Conservation (phyloP, 37 sponge, comb jelly and placozoan genomes). For the Haliclona indistincta region DNA sequence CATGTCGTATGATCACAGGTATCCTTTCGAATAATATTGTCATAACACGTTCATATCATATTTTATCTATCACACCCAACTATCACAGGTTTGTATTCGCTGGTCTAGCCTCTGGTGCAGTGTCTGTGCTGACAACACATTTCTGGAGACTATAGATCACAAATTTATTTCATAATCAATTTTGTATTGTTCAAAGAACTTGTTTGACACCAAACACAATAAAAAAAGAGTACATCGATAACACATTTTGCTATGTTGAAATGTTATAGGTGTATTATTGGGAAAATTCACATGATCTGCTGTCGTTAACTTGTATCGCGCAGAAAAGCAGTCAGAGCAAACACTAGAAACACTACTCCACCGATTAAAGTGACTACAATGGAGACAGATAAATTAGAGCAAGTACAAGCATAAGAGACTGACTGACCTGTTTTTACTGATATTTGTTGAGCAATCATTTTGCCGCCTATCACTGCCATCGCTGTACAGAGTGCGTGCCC, state of each 20-base stretch:
- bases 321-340: slow-evolving; percentile 83
- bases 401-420: neutral
- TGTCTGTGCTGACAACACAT: slow-evolving; percentile 57
- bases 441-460: slow-evolving; percentile 93
- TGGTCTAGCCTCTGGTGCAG: slow-evolving; percentile 63
- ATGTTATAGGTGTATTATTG: too few relatives aligned
- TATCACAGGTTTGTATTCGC: slow-evolving; percentile 57
- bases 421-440: slow-evolving; percentile 87
- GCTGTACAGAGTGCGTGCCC: slow-evolving; percentile 96
- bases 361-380: slow-evolving; percentile 94
- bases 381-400: neutral
- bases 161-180: neutral
- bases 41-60: too few relatives aligned
- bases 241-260: too few relatives aligned
- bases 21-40: too few relatives aligned
- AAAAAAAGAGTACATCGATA: too few relatives aligned
- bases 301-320: too few relatives aligned
- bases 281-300: too few relatives aligned
- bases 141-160: slow-evolving; percentile 23
- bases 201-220: too few relatives aligned
- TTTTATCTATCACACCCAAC: neutral
- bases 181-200: too few relatives aligned
- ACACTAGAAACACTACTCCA: slow-evolving; percentile 93
- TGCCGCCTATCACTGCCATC: slow-evolving; percentile 95
- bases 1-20: slow-evolving; percentile 67